Evolutionary conservation across 2,888 invertebrate genomes (phyloP), one percentile per base, ranked within the genome.

Genomic region (Malthinus flaveolus): DNA sequence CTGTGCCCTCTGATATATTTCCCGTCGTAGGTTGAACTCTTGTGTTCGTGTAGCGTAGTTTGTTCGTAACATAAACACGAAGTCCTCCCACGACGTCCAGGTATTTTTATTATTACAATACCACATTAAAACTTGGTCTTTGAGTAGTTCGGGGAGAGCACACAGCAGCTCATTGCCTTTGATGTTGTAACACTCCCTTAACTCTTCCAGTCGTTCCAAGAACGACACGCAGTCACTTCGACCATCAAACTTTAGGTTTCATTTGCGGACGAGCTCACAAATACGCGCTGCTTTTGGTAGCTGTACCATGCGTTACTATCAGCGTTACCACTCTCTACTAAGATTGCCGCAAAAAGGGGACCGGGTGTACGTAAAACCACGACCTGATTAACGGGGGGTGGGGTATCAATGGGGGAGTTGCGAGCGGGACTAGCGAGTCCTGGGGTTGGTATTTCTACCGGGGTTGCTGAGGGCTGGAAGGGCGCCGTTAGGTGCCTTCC

Each of bases 181-280:
- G 10, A 48, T 7, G 5, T 32, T 39, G 32, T 52, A 52, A 31
- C 57, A 39, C 15, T 34, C 13, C 9, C 10, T 31, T 8, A 44
- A 7, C 37, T 32, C 53, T 34, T 52, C 9, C 11, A 42, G 46
- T 12, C 44, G 11, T n/a, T 58, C 52, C 9, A 52, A 35, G 31
- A 52, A 58, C 5, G 35, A 23, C 1, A 58, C 6, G 5, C 47
- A 52, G 46, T 58, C 58, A 10, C 35, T 34, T 10, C 35, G 45
- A 7, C 58, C 58, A 23, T 58, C 58, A 23, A 37, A 53, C 7
- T 15, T 13, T 35, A 51, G 3, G 35, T 34, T 34, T 51, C 56
- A 56, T 51, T 56, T 56, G 4, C 56, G 51, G 4, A 56, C 50
- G 10, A 11, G 13, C 9, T 50, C 51, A 12, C 56, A 50, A 9